phyloP scores from a whole-genome alignment of 2,797 vertebrate genomes.

The Thamnophis elegans region DNA sequence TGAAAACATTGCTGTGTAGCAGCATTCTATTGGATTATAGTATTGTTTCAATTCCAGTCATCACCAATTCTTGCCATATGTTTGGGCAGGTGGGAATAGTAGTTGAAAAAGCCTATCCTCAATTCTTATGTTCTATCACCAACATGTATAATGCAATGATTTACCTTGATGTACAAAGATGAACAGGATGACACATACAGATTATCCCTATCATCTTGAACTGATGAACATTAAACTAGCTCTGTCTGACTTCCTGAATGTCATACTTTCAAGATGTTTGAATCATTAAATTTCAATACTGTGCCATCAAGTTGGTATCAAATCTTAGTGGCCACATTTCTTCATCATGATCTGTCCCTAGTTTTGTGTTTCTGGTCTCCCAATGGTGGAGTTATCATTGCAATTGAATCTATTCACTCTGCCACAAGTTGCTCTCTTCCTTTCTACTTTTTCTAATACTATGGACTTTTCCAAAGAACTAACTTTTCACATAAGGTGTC shows the following conservation, averaged over 20 bases:
- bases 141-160: conserved; percentile 21
- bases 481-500: background rate
- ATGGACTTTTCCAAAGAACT: background rate
- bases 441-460: background rate
- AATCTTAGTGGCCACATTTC: background rate
- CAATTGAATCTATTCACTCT: background rate
- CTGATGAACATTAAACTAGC: conserved; percentile 8
- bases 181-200: background rate
- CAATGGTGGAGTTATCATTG: background rate
- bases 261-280: background rate
- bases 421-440: background rate
- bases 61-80: conserved; percentile 15
- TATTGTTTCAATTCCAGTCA: background rate
- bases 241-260: conserved; percentile 17
- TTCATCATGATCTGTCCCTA: background rate
- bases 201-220: background rate
- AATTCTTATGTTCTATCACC: conserved; percentile 20
- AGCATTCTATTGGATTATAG: background rate
- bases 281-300: background rate
- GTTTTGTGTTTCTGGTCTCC: background rate
- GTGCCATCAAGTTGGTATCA: background rate
- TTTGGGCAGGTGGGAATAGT: background rate
- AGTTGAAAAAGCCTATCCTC: background rate
- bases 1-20: background rate
- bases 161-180: conserved; percentile 3